Conservation (phyloP, 2,797 vertebrate genomes). For the Pipistrellus pipistrellus region DNA sequence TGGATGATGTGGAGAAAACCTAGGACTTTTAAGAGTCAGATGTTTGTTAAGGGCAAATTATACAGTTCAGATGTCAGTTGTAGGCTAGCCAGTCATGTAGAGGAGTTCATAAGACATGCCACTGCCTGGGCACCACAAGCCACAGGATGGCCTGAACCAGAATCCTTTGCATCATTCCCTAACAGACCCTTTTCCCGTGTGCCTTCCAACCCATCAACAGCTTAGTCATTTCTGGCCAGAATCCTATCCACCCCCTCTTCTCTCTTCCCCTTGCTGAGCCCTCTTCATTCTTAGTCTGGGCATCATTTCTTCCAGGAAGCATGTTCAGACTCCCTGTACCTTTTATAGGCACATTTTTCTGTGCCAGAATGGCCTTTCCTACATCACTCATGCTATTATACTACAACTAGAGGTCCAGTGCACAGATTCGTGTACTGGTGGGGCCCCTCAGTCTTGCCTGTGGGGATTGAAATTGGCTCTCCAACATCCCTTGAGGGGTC, state of each 20-base stretch:
- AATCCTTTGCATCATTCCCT: neutral
- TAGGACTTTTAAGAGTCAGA: neutral
- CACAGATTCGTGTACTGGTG: too few relatives aligned
- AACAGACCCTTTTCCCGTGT: fast-evolving
- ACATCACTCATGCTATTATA: fast-evolving
- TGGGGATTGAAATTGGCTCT: too few relatives aligned
- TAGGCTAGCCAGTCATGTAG: neutral
- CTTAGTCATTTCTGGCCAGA: neutral
- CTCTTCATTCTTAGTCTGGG: neutral
- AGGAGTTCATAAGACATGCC: neutral
- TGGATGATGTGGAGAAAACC: conserved; percentile 62
- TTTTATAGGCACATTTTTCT: neutral
- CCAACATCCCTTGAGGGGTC: too few relatives aligned
- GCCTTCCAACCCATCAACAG: neutral
- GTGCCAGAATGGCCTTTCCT: neutral
- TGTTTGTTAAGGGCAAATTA: neutral
- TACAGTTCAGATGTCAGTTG: neutral
- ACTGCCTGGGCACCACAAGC: neutral
- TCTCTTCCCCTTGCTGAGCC: neutral
- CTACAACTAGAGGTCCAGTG: neutral
- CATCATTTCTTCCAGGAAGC: neutral
- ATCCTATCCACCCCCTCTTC: neutral
- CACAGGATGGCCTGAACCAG: neutral
- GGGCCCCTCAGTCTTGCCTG: too few relatives aligned
- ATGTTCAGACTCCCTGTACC: neutral